Percentiles rank a stretch among this genome's conserved stretches.
Evolutionary conservation across 2,888 invertebrate genomes (phyloP).

Genomic region (Tryphoninae sp.): DNA sequence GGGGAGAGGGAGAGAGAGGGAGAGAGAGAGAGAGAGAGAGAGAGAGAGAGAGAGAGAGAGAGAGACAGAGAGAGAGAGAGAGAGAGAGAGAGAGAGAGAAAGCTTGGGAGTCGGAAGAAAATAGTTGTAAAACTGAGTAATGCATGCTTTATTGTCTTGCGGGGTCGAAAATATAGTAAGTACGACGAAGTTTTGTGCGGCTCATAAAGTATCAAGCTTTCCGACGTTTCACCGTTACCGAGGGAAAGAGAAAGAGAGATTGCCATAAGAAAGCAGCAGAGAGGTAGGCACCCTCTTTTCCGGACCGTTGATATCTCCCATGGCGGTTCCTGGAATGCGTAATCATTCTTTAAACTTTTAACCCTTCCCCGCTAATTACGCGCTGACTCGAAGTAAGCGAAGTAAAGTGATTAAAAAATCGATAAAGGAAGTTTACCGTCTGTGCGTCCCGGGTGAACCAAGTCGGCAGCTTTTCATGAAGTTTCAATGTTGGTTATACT

Average conservation of each 20-base stretch:
- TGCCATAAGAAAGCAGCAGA: neutral
- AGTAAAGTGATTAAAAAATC: slow-evolving; percentile 72
- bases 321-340: slow-evolving; percentile 63
- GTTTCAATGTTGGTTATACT: slow-evolving; percentile 15
- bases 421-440: slow-evolving; percentile 19
- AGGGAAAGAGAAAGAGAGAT: slow-evolving; percentile 10
- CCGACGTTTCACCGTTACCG: slow-evolving; percentile 49
- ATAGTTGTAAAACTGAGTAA: slow-evolving; percentile 51
- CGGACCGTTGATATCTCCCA: slow-evolving; percentile 66
- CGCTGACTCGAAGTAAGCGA: slow-evolving; percentile 65
- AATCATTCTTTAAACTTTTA: slow-evolving; percentile 76
- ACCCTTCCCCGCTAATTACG: slow-evolving; percentile 73
- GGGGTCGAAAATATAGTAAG: slow-evolving; percentile 65
- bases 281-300: slow-evolving; percentile 33
- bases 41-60: too few species aligned
- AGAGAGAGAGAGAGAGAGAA: slow-evolving; percentile 43
- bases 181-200: slow-evolving; percentile 69
- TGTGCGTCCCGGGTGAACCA: neutral
- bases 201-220: slow-evolving; percentile 65
- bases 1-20: too few species aligned
- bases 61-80: neutral
- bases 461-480: neutral
- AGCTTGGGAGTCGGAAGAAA: slow-evolving; percentile 24
- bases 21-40: too few species aligned
- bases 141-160: slow-evolving; percentile 64